These are phyloP conservation scores for Sarcoramphus papa DNA, from an alignment of 2,797 vertebrate species.

Conservation along the genomic window DNA sequence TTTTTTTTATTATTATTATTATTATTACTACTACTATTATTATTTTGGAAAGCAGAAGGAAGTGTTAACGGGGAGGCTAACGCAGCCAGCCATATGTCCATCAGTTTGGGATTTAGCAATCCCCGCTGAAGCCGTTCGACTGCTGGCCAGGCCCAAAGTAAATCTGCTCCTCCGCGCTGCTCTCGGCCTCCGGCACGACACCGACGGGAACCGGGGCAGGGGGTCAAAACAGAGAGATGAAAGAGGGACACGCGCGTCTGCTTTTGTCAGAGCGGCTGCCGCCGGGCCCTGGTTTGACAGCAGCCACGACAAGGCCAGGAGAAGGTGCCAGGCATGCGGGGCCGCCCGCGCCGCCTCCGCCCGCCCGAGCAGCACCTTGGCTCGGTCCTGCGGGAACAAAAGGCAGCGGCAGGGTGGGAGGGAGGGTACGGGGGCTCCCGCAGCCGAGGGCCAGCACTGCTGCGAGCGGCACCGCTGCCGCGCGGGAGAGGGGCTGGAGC, in stretches of 20 bases:
- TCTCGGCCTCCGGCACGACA: constrained; percentile 55
- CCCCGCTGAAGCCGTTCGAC: constrained; percentile 28
- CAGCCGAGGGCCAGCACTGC: constrained; percentile 57
- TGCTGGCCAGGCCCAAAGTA: constrained; percentile 46
- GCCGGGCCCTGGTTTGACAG: constrained; percentile 49
- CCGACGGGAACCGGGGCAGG: constrained; percentile 50
- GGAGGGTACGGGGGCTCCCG: constrained; percentile 43
- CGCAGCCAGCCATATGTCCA: background rate
- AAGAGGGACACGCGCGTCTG: constrained; percentile 64
- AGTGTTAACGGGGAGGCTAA: background rate
- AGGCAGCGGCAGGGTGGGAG: constrained; percentile 55
- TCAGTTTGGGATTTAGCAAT: background rate
- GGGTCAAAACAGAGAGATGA: constrained; percentile 52
- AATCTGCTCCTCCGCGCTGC: constrained; percentile 29
- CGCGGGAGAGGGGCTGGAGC: constrained; percentile 20
- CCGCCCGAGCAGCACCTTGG: constrained; percentile 70
- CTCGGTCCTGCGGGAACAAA: constrained; percentile 75
- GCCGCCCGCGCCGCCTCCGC: constrained; percentile 41
- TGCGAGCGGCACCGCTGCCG: constrained; percentile 29
- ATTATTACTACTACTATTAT: background rate
- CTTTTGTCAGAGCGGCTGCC: constrained; percentile 56
- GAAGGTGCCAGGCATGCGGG: constrained; percentile 23
- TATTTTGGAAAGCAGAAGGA: background rate
- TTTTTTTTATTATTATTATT: background rate
- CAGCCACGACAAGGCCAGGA: constrained; percentile 57